Evolutionary conservation across 2,888 invertebrate species (phyloP).

Genomic region (Priocnemis perturbator): DNA sequence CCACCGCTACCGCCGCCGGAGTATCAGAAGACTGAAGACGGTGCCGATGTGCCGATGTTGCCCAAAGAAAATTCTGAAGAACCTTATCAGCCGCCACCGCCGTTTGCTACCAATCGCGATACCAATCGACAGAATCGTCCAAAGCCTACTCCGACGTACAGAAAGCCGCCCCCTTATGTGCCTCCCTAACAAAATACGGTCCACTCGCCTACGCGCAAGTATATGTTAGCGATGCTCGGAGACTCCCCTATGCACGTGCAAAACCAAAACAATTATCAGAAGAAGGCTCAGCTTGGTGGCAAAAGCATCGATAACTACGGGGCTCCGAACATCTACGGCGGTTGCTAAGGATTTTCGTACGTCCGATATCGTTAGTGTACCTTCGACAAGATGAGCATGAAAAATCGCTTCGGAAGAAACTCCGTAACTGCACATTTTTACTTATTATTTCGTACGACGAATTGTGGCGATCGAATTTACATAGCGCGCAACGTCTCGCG

Average conservation of each 20-base stretch:
- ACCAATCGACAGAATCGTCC: slow-evolving; percentile 85
- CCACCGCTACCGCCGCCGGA: slow-evolving; percentile 93
- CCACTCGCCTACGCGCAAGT: slow-evolving; percentile 71
- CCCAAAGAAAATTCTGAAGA: slow-evolving; percentile 78
- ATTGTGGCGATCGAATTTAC: slow-evolving; percentile 2
- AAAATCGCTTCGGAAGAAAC: slow-evolving; percentile 26
- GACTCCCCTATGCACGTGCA: slow-evolving; percentile 68
- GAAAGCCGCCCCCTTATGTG: slow-evolving; percentile 97
- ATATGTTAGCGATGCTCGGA: slow-evolving; percentile 73
- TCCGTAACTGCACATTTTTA: slow-evolving; percentile 43
- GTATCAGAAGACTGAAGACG: slow-evolving; percentile 79
- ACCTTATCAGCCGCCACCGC: slow-evolving; percentile 94
- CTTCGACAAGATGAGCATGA: slow-evolving; percentile 15
- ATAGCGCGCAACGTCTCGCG: no score
- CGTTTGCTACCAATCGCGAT: slow-evolving; percentile 86
- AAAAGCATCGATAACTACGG: slow-evolving; percentile 41
- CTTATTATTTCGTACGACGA: slow-evolving; percentile 42
- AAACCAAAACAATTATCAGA: slow-evolving; percentile 61
- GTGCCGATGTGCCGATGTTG: slow-evolving; percentile 75
- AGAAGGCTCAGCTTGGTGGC: slow-evolving; percentile 43
- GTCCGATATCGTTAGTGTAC: slow-evolving; percentile 23
- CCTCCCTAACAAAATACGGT: slow-evolving; percentile 87
- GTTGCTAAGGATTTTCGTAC: slow-evolving; percentile 40
- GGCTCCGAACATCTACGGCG: slow-evolving; percentile 49
- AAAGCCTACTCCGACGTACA: slow-evolving; percentile 92